phyloP scores from a whole-genome alignment of 1,140 invertebrate genomes.

The Hyles vespertilio region DNA sequence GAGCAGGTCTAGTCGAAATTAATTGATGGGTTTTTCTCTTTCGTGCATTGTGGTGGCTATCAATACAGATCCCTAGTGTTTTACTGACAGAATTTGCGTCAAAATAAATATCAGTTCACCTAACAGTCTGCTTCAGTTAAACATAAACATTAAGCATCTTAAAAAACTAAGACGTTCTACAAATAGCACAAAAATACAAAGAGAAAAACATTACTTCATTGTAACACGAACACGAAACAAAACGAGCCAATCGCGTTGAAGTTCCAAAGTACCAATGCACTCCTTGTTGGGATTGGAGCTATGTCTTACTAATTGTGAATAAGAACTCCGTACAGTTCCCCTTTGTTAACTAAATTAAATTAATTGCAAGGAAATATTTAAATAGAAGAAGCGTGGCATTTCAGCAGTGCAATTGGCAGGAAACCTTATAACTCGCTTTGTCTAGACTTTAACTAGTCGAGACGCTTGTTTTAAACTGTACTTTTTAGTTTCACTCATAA shows the following conservation, averaged over 20 bases:
- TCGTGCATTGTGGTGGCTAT: too few relatives aligned
- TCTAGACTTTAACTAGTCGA: slow-evolving; percentile 55
- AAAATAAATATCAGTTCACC: too few relatives aligned
- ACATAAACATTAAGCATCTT: too few relatives aligned
- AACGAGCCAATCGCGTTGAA: slow-evolving; percentile 7
- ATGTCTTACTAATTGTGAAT: slow-evolving; percentile 58
- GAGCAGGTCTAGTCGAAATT: too few relatives aligned
- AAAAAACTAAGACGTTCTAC: too few relatives aligned
- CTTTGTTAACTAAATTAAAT: slow-evolving; percentile 70
- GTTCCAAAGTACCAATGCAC: slow-evolving; percentile 26
- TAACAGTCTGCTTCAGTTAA: too few relatives aligned
- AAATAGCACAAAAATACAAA: background rate
- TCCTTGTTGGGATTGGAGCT: slow-evolving; percentile 39
- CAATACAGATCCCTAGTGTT: too few relatives aligned
- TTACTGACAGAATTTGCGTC: too few relatives aligned
- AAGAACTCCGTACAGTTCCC: slow-evolving; percentile 41
- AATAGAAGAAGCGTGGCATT: slow-evolving; percentile 52
- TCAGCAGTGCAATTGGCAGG: slow-evolving; percentile 52
- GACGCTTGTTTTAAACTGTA: slow-evolving; percentile 37
- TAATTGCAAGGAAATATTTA: slow-evolving; percentile 69
- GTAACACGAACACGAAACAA: slow-evolving; percentile 5
- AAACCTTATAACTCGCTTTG: slow-evolving; percentile 51
- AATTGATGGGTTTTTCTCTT: too few relatives aligned
- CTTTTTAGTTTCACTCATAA: slow-evolving; percentile 30
- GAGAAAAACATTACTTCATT: background rate